Base-by-base conservation (phyloP, 2,113 vertebrate genomes). In the Neotragus moschatus region DNA sequence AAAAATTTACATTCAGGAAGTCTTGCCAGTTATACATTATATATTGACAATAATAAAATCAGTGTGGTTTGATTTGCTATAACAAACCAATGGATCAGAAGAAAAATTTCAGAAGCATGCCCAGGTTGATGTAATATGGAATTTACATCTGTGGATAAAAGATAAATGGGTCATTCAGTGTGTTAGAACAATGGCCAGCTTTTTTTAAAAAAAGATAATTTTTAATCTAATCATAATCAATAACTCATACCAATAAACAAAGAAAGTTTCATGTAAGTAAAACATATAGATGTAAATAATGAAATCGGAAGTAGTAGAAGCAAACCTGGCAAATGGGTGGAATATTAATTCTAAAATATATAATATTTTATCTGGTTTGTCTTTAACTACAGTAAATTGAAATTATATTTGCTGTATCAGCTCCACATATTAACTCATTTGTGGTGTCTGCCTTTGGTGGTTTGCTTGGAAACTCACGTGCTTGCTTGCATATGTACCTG, bases 241-340 rank as follows among this genome's bases (percentile, higher is more conserved):
- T 61, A 60, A 23, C 90, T 55, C 30, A 66, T 93, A 90, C 10
- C 28, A 51, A 43, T 77, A 90, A 77, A 55, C 28, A 96, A 86
- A 90, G 58, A 13, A 84, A 84, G 7, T 36, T 66, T 45, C 36
- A 77, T 39, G 28, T 36, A 36, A 11, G 49, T 93, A 87, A 86
- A 87, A 73, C 61, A 53, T 86, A 93, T 93, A 81, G 73, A 53
- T 87, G 73, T 86, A 87, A 93, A 55, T 90, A 85, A 84, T 92
- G 36, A 93, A 86, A 80, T 58, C 45, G n/a, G 25, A 43, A 55
- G 13, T 47, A 4, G 2, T 56, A 36, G 49, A 84, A 30, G 17
- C 84, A 55, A 94, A 84, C 26, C 45, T 85, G 77, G 21, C 39
- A 92, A 56, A 92, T 66, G 11, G 58, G 15, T 66, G 49, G n/a